Conservation (phyloP, 2,797 vertebrate species). For the Psittacula echo region DNA sequence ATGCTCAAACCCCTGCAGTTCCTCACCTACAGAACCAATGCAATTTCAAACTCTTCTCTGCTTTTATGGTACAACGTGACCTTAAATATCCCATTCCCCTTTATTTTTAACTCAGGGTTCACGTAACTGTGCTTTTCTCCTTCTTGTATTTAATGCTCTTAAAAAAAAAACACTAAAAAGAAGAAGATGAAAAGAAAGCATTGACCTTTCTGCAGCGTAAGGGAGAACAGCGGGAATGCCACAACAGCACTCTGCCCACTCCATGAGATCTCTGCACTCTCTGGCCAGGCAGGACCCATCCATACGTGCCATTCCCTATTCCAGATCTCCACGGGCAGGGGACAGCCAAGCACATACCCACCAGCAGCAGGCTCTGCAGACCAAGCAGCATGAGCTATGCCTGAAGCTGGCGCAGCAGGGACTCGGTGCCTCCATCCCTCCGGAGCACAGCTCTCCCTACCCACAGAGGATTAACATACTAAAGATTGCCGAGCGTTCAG, state of each 20-base stretch:
- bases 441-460: neutral
- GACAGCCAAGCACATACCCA: fast-evolving
- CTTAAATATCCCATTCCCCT: neutral
- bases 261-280: neutral
- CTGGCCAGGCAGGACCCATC: neutral
- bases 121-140: neutral
- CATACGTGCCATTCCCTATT: neutral
- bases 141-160: neutral
- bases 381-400: fast-evolving
- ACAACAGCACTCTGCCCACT: fast-evolving
- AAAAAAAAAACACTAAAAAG: neutral
- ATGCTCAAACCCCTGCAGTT: neutral
- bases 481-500: neutral
- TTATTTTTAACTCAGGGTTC: neutral
- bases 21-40: neutral
- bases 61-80: neutral
- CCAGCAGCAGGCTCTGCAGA: neutral
- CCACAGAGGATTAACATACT: neutral
- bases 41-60: neutral
- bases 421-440: fast-evolving
- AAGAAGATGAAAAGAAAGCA: neutral
- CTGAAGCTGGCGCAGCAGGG: neutral
- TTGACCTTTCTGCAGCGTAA: neutral
- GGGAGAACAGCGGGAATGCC: neutral
- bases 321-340: neutral